phyloP scores from a whole-genome alignment of 2,113 vertebrate species.

The Sylvia atricapilla region DNA sequence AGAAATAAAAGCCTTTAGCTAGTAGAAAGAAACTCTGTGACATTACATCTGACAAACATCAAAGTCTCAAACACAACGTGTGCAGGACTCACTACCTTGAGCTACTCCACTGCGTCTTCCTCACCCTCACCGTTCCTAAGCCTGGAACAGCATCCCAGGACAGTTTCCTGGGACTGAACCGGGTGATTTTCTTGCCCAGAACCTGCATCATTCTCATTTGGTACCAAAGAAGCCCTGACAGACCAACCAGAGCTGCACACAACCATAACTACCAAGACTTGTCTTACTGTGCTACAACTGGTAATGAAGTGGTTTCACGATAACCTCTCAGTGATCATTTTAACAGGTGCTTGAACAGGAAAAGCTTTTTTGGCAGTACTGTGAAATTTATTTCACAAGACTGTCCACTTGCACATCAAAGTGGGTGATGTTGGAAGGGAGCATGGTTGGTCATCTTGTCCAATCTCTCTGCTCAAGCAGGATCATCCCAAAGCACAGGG shows the following conservation, averaged over 20 bases:
- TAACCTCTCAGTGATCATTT: rapidly evolving
- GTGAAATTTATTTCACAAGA: rapidly evolving
- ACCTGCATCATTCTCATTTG: too few relatives aligned
- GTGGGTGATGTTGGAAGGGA: rapidly evolving
- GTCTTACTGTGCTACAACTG: rapidly evolving
- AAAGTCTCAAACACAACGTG: rapidly evolving
- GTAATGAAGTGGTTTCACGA: rapidly evolving
- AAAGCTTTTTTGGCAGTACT: rapidly evolving
- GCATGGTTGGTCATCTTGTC: rapidly evolving
- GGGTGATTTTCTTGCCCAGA: not conserved
- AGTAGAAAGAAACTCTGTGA: rapidly evolving
- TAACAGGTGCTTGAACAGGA: rapidly evolving
- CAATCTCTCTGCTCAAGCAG: not conserved
- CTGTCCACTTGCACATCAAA: rapidly evolving
- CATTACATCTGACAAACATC: rapidly evolving
- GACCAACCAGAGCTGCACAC: not conserved
- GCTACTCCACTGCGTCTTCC: not conserved
- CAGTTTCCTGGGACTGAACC: not conserved
- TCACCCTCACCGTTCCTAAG: too few relatives aligned
- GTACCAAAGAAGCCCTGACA: rapidly evolving
- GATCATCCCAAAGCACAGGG: rapidly evolving
- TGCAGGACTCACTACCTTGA: rapidly evolving
- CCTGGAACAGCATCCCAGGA: not conserved
- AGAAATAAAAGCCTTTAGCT: not conserved
- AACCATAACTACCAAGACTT: rapidly evolving